Evolutionary conservation across 2,113 vertebrate species (phyloP), one percentile per base, ranked within the genome.

Genomic region (Thalassoma bifasciatum): DNA sequence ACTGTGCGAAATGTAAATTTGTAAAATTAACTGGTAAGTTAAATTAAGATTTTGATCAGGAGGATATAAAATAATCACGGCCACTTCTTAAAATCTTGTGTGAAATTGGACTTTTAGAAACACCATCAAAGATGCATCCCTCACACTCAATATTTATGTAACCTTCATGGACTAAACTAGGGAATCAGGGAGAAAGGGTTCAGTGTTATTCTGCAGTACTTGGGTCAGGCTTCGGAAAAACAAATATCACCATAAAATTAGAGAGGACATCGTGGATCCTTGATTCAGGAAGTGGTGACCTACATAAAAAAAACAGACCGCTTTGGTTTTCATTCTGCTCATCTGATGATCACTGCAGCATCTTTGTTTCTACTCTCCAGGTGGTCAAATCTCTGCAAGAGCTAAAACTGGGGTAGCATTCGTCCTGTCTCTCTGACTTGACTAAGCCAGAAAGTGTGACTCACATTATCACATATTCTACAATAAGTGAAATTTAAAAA

Each of bases 191-290:
- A 5, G 34, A 58, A 34, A 42, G 5, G n/a, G 40, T n/a, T n/a
- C n/a, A 2, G 1, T 3, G 23, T 66, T 64, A 1, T 52, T 66
- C 54, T 53, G n/a, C 30, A 49, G 49, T 14, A 0, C 7, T 1
- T 12, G 36, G 23, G 46, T 24, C 22, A n/a, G 62, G 52, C 57
- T 1, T 51, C 6, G 23, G 19, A 56, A 71, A 37, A 56, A 47
- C 21, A 60, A 67, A 68, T 66, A 81, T 64, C 57, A 70, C 24
- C 66, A 50, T 47, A 19, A 65, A 76, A 66, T 75, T 64, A 52
- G 51, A 52, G 38, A 17, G 37, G 9, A 26, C 24, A 63, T 71
- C 21, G 5, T 50, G 46, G 75, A 52, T 52, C 58, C 46, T 64
- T 21, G 23, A 69, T 75, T 36, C 66, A 13, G 34, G 26, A 10